These are phyloP conservation scores for Paradoxurus hermaphroditus DNA, from an alignment of 2,113 vertebrate genomes.

Conservation along the genomic window DNA sequence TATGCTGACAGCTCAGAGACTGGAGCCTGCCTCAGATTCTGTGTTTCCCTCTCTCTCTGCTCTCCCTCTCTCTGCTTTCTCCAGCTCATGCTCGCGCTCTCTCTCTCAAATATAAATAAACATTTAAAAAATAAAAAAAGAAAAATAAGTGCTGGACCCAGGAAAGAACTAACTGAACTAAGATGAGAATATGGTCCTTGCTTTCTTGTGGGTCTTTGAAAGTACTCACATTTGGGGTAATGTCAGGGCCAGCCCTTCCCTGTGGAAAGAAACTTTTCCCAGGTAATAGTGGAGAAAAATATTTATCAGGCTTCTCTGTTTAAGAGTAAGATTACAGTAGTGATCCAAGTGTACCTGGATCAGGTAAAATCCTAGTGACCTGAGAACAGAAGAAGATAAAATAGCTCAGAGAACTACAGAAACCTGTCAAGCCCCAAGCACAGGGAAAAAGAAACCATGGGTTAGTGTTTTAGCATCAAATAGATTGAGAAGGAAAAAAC, in stretches of 20 bases:
- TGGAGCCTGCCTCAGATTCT: no score
- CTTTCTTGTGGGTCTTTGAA: not conserved
- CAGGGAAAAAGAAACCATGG: not conserved
- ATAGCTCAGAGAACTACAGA: not conserved
- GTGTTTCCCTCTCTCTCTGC: no score
- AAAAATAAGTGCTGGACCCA: not conserved
- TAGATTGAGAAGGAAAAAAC: not conserved
- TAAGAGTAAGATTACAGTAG: not conserved
- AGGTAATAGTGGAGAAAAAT: not conserved
- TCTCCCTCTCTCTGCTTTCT: no score
- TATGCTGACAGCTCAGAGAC: no score
- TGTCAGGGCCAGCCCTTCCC: not conserved
- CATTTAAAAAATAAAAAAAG: not conserved
- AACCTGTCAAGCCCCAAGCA: not conserved
- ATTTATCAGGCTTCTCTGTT: not conserved
- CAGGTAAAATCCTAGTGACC: not conserved
- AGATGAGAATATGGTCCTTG: not conserved
- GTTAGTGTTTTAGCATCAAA: not conserved
- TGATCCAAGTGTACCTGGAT: not conserved
- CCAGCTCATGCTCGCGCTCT: no score
- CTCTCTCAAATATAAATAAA: no score
- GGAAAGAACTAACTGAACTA: not conserved
- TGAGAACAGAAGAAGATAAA: not conserved
- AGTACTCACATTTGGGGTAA: not conserved
- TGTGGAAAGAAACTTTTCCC: not conserved